These are phyloP conservation scores for Papilio glaucus DNA, from an alignment of 1,140 invertebrate genomes.

Conservation along the genomic window DNA sequence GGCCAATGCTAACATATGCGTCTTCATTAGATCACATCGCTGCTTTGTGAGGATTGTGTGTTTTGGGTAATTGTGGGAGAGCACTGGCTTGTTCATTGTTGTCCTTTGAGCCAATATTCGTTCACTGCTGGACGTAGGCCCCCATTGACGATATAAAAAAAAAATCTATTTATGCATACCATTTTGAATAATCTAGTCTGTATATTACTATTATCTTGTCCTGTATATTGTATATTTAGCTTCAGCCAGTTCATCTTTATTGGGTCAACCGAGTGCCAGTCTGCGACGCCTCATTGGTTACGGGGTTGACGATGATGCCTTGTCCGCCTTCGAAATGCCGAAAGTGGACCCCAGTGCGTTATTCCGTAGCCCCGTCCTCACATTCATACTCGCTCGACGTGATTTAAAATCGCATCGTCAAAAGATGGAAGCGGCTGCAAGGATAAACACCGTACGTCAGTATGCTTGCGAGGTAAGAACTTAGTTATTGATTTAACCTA, in stretches of 20 bases:
- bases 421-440: constrained; percentile 73
- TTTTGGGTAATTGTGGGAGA: no score
- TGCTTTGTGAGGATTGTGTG: no score
- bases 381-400: constrained; percentile 65
- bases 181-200: no score
- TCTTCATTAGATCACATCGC: no score
- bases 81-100: no score
- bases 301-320: constrained; percentile 50
- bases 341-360: constrained; percentile 60
- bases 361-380: constrained; percentile 67
- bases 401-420: constrained; percentile 65
- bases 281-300: constrained; percentile 87
- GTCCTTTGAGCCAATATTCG: no score
- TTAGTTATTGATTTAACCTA: no score
- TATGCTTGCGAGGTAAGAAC: constrained; percentile 78
- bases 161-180: no score
- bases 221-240: constrained; percentile 22
- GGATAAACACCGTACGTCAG: constrained; percentile 73
- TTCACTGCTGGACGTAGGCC: no score
- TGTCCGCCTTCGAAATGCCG: constrained; percentile 67
- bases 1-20: no score
- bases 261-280: constrained; percentile 92
- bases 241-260: constrained; percentile 87
- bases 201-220: no score
- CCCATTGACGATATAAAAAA: no score